Evolutionary conservation across 2,888 invertebrate species (phyloP), one percentile per base, ranked within the genome.

Genomic region (Eurytoma californica): DNA sequence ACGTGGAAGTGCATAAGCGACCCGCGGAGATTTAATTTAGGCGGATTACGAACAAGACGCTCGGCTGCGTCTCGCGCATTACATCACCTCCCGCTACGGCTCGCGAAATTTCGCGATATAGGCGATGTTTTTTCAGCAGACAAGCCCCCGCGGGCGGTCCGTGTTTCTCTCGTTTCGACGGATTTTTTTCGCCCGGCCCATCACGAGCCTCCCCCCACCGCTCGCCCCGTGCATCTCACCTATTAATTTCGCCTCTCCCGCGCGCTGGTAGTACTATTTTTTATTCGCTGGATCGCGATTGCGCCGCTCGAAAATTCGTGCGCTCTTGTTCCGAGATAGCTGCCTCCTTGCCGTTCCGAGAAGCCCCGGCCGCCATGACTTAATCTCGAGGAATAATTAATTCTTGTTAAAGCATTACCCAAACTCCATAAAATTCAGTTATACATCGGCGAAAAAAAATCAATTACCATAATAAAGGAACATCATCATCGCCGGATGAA

Each of bases 111-210:
- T 49, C 72, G 61, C 47, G 55, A 70, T 69, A 39, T 69, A 39
- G 51, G 49, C 47, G 39, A 55, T n/a, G 58, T 84, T 83, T 85
- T 86, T 86, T 39, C 82, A 83, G 84, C 83, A 78, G 39, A 75
- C 16, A 51, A n/a, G 73, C 47, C 53, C 88, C 80, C 89, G 84
- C 88, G 86, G 88, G 89, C 85, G 85, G 86, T 84, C 88, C 86
- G 84, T 89, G 88, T 89, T 89, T 87, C 88, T 87, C 86, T 86
- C 86, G 85, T 86, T 87, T 85, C 84, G 85, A 86, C 84, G 85
- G 85, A 86, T 87, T 86, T 86, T 86, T 86, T 86, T 67, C 66
- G 66, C n/a, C 20, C 24, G 28, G 24, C 49, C 49, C 14, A n/a
- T 68, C 68, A 18, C 53, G 53, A 55, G 39, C 24, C 18, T 24